Conservation (phyloP, 2,888 invertebrate genomes). For the Priocnemis perturbator region DNA sequence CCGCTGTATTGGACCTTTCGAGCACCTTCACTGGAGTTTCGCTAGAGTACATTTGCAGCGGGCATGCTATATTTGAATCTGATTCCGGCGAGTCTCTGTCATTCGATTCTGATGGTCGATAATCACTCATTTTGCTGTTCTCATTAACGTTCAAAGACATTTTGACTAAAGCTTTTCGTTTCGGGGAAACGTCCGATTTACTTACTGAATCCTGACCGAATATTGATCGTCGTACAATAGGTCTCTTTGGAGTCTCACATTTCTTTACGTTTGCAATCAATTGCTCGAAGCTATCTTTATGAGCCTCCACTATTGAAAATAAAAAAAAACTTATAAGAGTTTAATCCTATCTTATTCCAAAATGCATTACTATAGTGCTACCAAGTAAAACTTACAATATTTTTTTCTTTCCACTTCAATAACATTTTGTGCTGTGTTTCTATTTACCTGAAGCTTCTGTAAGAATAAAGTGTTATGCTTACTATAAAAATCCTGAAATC, state of each 20-base stretch:
- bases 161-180: neutral
- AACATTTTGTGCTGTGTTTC: constrained; percentile 69
- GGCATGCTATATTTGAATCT: constrained; percentile 59
- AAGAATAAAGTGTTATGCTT: constrained; percentile 29
- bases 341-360: neutral
- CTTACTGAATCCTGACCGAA: constrained; percentile 21
- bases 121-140: constrained; percentile 28
- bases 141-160: constrained; percentile 3
- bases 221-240: constrained; percentile 38
- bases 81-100: constrained; percentile 54
- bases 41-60: constrained; percentile 61
- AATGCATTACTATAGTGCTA: constrained; percentile 15
- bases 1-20: no score
- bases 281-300: constrained; percentile 69
- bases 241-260: constrained; percentile 18
- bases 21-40: no score
- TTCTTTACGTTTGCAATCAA: constrained; percentile 66
- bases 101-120: constrained; percentile 8
- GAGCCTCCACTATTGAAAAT: constrained; percentile 63
- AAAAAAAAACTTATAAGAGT: no score
- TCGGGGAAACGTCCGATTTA: no score
- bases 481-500: no score
- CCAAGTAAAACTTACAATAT: constrained; percentile 68
- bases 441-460: constrained; percentile 66
- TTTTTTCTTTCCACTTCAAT: constrained; percentile 73